A percentile compares a stretch with the other conserved stretches of the same genome.
These are phyloP conservation scores for Sylvicola cinctus DNA, from an alignment of 2,888 invertebrate genomes.

Conservation along the genomic window DNA sequence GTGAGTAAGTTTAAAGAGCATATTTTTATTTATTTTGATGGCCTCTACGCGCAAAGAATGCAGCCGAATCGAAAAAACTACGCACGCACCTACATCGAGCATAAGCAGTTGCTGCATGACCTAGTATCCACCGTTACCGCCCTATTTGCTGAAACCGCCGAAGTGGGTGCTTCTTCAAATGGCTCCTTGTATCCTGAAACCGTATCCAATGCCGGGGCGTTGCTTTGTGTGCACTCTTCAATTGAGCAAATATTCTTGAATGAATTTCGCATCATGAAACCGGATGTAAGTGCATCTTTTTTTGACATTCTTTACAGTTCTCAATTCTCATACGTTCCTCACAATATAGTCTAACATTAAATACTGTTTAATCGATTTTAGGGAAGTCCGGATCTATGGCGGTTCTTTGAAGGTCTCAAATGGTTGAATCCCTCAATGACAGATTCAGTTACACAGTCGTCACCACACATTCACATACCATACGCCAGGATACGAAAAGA, in stretches of 20 bases:
- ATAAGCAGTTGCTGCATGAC: background rate
- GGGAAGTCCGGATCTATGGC: constrained; percentile 31
- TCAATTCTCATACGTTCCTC: too few relatives aligned
- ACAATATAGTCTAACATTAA: too few relatives aligned
- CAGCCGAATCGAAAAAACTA: too few relatives aligned
- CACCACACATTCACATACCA: constrained; percentile 24
- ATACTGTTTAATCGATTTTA: constrained; percentile 12
- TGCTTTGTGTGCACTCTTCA: constrained; percentile 1
- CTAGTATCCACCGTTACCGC: background rate
- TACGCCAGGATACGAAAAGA: constrained; percentile 25
- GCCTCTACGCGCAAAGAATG: too few relatives aligned
- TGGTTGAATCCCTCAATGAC: constrained; percentile 35
- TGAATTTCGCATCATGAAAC: constrained; percentile 4
- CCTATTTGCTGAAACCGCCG: background rate
- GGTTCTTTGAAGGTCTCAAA: constrained; percentile 35
- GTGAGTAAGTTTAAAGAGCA: too few relatives aligned
- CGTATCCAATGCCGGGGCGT: background rate
- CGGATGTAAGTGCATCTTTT: constrained; percentile 4
- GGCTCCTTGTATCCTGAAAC: background rate
- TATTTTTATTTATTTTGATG: too few relatives aligned
- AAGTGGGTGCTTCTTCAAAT: background rate
- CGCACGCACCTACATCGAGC: constrained; percentile 1
- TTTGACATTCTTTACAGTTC: background rate
- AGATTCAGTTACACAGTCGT: constrained; percentile 17
- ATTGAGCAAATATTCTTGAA: constrained; percentile 5